Evolutionary conservation across 2,113 vertebrate genomes (phyloP).

Genomic region (Scomber colias): DNA sequence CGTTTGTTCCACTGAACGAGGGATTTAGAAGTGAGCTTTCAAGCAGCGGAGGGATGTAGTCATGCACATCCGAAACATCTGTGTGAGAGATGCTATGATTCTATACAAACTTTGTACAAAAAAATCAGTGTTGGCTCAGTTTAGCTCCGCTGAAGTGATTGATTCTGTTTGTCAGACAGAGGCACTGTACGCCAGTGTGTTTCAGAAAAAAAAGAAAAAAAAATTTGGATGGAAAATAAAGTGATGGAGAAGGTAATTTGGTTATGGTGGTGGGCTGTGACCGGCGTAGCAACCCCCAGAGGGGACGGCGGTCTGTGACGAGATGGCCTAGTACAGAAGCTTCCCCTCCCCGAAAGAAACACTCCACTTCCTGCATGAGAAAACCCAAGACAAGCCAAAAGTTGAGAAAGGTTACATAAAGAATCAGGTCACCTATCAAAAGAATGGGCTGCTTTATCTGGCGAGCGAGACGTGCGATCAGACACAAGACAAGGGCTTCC

Average conservation of each 20-base stretch:
- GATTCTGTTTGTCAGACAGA: conserved; percentile 20
- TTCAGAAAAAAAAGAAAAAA: conserved; percentile 34
- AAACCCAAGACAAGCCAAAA: conserved; percentile 65
- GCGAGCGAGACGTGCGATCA: conserved; percentile 72
- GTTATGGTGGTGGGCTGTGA: conserved; percentile 19
- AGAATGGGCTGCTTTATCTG: conserved; percentile 83
- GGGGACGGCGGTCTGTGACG: conserved; percentile 24
- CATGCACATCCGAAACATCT: conserved; percentile 62
- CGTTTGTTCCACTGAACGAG: conserved; percentile 56
- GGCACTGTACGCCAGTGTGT: background rate
- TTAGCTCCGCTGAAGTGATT: conserved; percentile 5
- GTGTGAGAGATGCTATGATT: conserved; percentile 48
- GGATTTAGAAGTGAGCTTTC: conserved; percentile 70
- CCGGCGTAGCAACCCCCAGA: conserved; percentile 13
- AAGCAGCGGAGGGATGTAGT: conserved; percentile 41
- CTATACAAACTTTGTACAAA: conserved; percentile 23
- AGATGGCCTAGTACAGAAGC: conserved; percentile 41
- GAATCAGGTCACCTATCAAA: conserved; percentile 83
- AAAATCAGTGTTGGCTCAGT: conserved; percentile 20
- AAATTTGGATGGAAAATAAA: conserved; percentile 32
- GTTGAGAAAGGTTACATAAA: conserved; percentile 78
- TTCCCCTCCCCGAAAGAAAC: conserved; percentile 38
- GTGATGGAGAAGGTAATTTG: conserved; percentile 36
- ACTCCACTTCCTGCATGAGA: conserved; percentile 69
- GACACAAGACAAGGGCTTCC: conserved; percentile 80